phyloP scores from a whole-genome alignment of 2,797 vertebrate genomes.

The Lycodopsis pacificus region DNA sequence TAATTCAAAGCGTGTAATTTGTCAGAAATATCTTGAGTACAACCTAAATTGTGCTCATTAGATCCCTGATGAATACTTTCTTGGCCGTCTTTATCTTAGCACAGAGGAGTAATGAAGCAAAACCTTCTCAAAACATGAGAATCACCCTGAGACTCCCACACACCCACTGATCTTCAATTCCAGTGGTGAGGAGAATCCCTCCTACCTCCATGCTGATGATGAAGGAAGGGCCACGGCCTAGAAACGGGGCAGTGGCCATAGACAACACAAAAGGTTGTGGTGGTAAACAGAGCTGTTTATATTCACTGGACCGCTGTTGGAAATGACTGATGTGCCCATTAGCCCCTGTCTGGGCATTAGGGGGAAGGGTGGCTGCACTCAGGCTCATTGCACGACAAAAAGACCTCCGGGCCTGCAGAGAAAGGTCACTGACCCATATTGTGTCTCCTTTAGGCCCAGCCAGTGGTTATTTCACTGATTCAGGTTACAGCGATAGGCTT shows the following conservation, averaged over 20 bases:
- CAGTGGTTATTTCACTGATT: constrained; percentile 64
- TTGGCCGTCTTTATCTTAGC: constrained; percentile 17
- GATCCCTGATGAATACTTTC: constrained; percentile 28
- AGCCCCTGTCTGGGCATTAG: constrained; percentile 65
- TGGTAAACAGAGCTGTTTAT: constrained; percentile 81
- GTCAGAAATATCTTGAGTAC: constrained; percentile 23
- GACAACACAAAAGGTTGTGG: constrained; percentile 78
- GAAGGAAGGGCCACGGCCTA: constrained; percentile 58
- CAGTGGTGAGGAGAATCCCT: constrained; percentile 28
- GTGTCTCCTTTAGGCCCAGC: constrained; percentile 65
- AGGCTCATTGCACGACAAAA: constrained; percentile 68
- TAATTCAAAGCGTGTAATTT: constrained; percentile 8
- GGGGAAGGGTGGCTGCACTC: constrained; percentile 42
- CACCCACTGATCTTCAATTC: constrained; percentile 32
- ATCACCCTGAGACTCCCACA: constrained; percentile 40
- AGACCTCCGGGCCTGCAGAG: constrained; percentile 67
- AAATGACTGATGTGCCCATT: constrained; percentile 82
- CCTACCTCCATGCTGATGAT: constrained; percentile 48
- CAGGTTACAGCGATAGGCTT: constrained; percentile 64
- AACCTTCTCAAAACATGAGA: constrained; percentile 49
- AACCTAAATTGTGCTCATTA: constrained; percentile 32
- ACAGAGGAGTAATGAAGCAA: constrained; percentile 51
- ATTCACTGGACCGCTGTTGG: constrained; percentile 71
- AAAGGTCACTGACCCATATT: constrained; percentile 82
- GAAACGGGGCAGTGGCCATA: constrained; percentile 70